phyloP scores from a whole-genome alignment of 2,888 invertebrate genomes.

The Cataglyphis albicans region DNA sequence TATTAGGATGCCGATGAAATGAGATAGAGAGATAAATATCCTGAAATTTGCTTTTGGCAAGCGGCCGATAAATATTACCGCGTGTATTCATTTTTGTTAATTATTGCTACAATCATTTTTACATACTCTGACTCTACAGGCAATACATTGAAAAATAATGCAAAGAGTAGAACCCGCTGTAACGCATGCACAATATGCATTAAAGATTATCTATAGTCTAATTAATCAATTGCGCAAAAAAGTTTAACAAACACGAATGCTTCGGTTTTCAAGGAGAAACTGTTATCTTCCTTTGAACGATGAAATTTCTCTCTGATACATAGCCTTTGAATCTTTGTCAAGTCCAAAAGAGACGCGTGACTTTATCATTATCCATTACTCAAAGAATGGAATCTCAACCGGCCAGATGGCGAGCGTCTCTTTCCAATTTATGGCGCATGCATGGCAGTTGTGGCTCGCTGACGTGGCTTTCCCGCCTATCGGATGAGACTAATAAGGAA shows the following conservation, averaged over 20 bases:
- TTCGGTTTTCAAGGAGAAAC: neutral
- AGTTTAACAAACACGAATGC: neutral
- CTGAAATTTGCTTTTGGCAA: slow-evolving; percentile 73
- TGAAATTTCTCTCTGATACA: neutral
- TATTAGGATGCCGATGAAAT: slow-evolving; percentile 78
- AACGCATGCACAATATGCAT: neutral
- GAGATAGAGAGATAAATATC: slow-evolving; percentile 71
- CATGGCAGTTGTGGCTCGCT: neutral
- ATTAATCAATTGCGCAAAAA: neutral
- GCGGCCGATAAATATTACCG: slow-evolving; percentile 69
- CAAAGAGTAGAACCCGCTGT: neutral
- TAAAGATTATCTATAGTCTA: neutral
- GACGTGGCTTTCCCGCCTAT: slow-evolving; percentile 43
- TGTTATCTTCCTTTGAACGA: neutral
- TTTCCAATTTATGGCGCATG: slow-evolving; percentile 31
- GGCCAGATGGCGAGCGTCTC: slow-evolving; percentile 41
- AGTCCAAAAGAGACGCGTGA: neutral
- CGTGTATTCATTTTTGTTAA: slow-evolving; percentile 72
- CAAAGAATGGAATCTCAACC: slow-evolving; percentile 32
- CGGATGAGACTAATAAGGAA: slow-evolving; percentile 57
- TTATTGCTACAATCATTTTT: slow-evolving; percentile 65
- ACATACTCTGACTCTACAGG: slow-evolving; percentile 12
- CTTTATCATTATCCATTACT: slow-evolving; percentile 37
- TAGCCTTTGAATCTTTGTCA: neutral
- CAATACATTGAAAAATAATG: neutral